Evolutionary conservation across 2,113 vertebrate genomes (phyloP).

Genomic region (Carassius carassius): DNA sequence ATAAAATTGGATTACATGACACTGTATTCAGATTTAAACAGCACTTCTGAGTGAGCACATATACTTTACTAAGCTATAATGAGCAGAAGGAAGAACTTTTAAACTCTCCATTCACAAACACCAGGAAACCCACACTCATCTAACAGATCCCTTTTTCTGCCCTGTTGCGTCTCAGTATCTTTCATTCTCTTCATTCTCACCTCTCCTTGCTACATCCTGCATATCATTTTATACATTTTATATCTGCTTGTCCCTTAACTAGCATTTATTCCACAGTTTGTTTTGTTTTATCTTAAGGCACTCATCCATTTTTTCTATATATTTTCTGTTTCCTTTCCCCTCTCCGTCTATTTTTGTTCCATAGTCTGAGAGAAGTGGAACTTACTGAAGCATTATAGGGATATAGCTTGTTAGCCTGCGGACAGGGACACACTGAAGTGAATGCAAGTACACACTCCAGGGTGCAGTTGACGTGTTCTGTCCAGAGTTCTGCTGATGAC

Average conservation of each 20-base stretch:
- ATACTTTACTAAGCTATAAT: slow-evolving; percentile 1
- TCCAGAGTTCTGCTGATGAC: neutral
- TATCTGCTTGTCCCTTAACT: slow-evolving; percentile 24
- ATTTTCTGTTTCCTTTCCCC: neutral
- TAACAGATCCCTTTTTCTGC: slow-evolving; percentile 1
- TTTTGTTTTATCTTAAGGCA: neutral
- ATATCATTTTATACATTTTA: neutral
- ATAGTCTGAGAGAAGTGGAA: no score
- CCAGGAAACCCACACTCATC: neutral
- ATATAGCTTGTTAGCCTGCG: neutral
- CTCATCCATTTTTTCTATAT: slow-evolving; percentile 9
- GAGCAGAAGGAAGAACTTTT: neutral
- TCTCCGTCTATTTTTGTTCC: no score
- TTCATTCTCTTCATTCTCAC: neutral
- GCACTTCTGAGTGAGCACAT: neutral
- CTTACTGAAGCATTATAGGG: neutral
- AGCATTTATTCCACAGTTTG: slow-evolving; percentile 27
- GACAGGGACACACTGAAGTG: neutral
- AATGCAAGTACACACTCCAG: neutral
- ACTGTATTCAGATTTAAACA: slow-evolving; percentile 29
- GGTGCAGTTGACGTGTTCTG: slow-evolving; percentile 13
- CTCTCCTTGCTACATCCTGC: neutral
- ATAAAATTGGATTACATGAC: slow-evolving; percentile 39
- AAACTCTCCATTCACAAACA: slow-evolving; percentile 21
- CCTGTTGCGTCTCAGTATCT: neutral